Conservation (phyloP, 2,113 vertebrate genomes). For the Lontra canadensis region DNA sequence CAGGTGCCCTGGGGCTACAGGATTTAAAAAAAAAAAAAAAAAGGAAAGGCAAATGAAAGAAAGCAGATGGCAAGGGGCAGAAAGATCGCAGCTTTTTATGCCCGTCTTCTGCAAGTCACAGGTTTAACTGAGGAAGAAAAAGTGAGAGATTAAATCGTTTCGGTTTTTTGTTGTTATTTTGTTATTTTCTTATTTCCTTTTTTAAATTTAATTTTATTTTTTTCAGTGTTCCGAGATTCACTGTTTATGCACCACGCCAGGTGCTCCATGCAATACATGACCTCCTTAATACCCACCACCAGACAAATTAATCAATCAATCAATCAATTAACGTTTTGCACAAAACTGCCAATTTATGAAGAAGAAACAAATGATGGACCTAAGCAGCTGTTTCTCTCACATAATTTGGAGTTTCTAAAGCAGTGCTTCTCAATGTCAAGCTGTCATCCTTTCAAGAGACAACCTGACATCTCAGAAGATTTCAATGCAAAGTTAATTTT, state of each 20-base stretch:
- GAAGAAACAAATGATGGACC: not conserved
- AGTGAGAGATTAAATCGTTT: not conserved
- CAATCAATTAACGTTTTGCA: not conserved
- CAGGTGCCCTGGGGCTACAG: not conserved
- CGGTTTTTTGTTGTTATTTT: no score
- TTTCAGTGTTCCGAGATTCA: no score
- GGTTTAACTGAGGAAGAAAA: not conserved
- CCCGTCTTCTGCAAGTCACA: not conserved
- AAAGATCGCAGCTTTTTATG: not conserved
- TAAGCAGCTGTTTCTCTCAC: not conserved
- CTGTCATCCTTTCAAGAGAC: constrained; percentile 6
- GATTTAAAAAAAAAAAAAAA: not conserved
- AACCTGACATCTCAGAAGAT: not conserved
- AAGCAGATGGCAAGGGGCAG: not conserved
- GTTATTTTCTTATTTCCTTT: no score
- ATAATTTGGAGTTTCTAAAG: not conserved
- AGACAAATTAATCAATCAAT: no score
- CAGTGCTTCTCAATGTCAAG: not conserved
- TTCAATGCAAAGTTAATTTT: not conserved
- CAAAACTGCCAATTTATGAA: not conserved
- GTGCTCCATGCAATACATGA: no score
- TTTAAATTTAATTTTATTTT: no score
- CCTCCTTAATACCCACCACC: no score
- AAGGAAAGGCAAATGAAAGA: not conserved
- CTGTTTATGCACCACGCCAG: no score